Evolutionary conservation across 2,888 invertebrate species (phyloP).

Genomic region (Diplolepis rosae): DNA sequence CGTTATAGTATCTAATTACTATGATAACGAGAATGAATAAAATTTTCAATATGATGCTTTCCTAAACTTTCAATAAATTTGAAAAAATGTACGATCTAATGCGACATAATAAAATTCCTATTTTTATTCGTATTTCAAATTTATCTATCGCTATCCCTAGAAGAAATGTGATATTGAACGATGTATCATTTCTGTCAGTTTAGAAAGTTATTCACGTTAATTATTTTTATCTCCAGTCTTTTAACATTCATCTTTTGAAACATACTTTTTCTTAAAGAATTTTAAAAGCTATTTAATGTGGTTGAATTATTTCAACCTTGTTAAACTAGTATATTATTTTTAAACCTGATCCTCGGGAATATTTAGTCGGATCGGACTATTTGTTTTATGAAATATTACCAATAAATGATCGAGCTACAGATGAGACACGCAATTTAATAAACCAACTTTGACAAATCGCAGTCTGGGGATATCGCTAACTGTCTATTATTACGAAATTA

Average conservation of each 20-base stretch:
- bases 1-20: too few relatives aligned
- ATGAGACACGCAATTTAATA: background rate
- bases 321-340: background rate
- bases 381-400: background rate
- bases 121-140: background rate
- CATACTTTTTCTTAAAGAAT: too few relatives aligned
- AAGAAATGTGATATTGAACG: background rate
- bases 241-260: background rate
- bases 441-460: background rate
- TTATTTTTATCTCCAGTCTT: background rate
- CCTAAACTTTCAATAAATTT: too few relatives aligned
- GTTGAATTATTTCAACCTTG: background rate
- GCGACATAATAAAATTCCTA: background rate
- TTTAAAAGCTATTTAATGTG: background rate
- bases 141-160: background rate
- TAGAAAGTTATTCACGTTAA: background rate
- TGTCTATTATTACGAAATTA: too few relatives aligned
- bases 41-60: too few relatives aligned
- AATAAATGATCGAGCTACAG: background rate
- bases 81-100: background rate
- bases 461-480: background rate
- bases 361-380: background rate
- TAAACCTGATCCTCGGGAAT: background rate
- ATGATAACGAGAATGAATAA: too few relatives aligned
- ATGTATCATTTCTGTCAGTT: background rate